These are phyloP conservation scores for Himalopsyche japonica DNA, from an alignment of 2,888 invertebrate genomes.

Conservation along the genomic window DNA sequence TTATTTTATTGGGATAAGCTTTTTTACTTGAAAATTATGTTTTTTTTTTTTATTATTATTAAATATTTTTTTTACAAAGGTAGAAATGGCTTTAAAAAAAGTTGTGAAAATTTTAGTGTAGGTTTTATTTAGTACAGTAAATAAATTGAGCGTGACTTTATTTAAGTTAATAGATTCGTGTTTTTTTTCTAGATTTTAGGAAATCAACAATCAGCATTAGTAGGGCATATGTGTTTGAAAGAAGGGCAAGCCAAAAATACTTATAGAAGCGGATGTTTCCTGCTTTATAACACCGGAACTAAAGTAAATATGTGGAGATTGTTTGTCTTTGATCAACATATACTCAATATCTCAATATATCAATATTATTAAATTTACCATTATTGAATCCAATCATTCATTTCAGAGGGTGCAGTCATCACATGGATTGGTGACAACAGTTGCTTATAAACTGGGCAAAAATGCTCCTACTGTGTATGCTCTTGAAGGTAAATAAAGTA, in stretches of 20 bases:
- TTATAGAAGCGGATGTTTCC: conserved; percentile 92
- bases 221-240: conserved; percentile 88
- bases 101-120: no score
- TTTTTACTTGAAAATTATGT: no score
- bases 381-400: background rate
- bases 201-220: conserved; percentile 93
- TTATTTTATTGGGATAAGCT: no score
- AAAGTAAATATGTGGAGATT: conserved; percentile 45
- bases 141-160: no score
- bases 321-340: background rate
- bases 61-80: no score
- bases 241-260: conserved; percentile 93
- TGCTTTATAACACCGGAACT: conserved; percentile 92
- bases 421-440: conserved; percentile 86
- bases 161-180: background rate
- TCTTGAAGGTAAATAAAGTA: conserved; percentile 80
- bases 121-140: no score
- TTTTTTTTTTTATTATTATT: no score
- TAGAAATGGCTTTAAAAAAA: no score
- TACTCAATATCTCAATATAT: no score
- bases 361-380: background rate
- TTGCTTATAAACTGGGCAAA: conserved; percentile 88
- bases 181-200: conserved; percentile 69
- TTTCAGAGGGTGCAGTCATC: conserved; percentile 79
- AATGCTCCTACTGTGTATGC: conserved; percentile 83